Base-by-base conservation (phyloP, 2,797 vertebrate species). In the Spea hammondii region DNA sequence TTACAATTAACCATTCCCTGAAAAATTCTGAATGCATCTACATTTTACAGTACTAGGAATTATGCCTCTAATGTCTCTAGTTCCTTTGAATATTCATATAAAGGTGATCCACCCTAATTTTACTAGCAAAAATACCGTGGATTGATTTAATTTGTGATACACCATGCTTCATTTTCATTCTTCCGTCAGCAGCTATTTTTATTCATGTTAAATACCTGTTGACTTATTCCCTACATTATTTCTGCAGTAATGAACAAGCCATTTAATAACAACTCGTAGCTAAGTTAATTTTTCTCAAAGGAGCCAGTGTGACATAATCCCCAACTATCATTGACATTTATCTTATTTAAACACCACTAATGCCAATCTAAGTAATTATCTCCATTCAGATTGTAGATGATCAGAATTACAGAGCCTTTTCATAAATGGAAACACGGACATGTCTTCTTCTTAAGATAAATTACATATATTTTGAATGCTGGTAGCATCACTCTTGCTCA, bases 231-330 rank as follows among this genome's bases (percentile, higher is more conserved):
- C 12, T 66, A 66, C 5, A 47, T 8, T 66, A 69, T 69, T 13
- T 1, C 14, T 71, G 53, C 51, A 57, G 50, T 71, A 32, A 71
- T 57, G 53, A 71, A 45, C 10, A 46, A 49, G n/a, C 53, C n/a
- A 54, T 44, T 70, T 70, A 70, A 70, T 51, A n/a, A 17, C 7
- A 54, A 51, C 68, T 57, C 46, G 32, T 55, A 55, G 69, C 8
- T 71, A 57, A 53, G 69, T 55, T 57, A 54, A 55, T 71, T 45
- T 71, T 55, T 46, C 69, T 71, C 51, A 71, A 4, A 60, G 54
- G 53, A n/a, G 55, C 13, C 14, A 44, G 14, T 45, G 8, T 53
- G 62, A 12, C 13, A 47, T 47, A 57, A 12, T 48, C 44, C 50
- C 45, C 44, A 60, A 60, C 17, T 65, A 7, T 45, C 60, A 51